Evolutionary conservation across 2,113 vertebrate species (phyloP), one percentile per base, ranked within the genome.

Genomic region (Myiozetetes cayanensis): DNA sequence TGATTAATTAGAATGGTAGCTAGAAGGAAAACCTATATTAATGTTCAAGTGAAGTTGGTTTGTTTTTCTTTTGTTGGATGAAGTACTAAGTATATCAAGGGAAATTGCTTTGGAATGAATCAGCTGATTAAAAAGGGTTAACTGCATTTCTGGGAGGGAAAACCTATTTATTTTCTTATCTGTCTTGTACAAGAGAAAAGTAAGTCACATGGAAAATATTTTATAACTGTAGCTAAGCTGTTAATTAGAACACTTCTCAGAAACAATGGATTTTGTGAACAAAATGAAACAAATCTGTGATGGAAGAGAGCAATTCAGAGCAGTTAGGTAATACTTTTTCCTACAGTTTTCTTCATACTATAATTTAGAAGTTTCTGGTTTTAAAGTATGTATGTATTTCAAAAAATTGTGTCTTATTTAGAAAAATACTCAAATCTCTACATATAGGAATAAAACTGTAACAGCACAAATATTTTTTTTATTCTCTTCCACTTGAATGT

Each of bases 151-250:
- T 77, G 56, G 33, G 53, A 87, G 53, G 93, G 33, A 31, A 72
- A 67, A 83, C 75, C 65, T 93, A 50, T 96, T 92, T 95, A 68
- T 92, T 95, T 96, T 46, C 67, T 93, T 85, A 92, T 96, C 89
- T 94, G 41, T 86, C 89, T 84, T 90, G 56, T 78, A 90, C 88
- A 76, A 94, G 90, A 68, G 81, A 73, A 77, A 75, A 81, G 27
- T 81, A 94, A 91, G 56, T 94, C 78, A 2, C 58, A 55, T 73
- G 73, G 73, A 93, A 96, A 94, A 81, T 67, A 75, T 92, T 96
- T 92, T 84, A 44, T 90, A 82, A 87, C 74, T 91, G 30, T 70
- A 77, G 74, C 85, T 90, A 75, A 91, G 80, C 88, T 88, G 66
- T 92, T 95, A 85, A 93, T 89, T 96, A 92, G 80, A 94, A 68